Base-by-base conservation (phyloP, 2,113 vertebrate species). In the Amia ocellicauda region DNA sequence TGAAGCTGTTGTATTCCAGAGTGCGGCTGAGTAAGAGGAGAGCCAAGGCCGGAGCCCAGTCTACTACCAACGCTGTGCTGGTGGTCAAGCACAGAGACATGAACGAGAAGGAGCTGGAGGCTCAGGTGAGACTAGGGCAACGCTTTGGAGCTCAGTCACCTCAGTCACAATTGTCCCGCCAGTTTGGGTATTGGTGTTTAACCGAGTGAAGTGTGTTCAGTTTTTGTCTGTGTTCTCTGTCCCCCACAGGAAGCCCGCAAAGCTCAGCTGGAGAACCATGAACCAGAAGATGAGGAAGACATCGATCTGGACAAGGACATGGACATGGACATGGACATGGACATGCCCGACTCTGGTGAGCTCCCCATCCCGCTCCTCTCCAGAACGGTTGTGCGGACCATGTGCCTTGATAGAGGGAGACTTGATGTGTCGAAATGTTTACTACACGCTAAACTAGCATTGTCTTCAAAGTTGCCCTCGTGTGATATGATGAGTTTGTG, bases 61-160 rank as follows among this genome's bases (percentile, higher is more conserved):
- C 93, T 0, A 94, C 92, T 57, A 95, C 93, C 60, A 97, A 97
- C 0, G 93, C 94, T 0, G 83, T 97, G 74, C 86, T 97, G 78
- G 93, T 95, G 76, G 95, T 94, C 74, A 96, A 95, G 75, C 94
- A 97, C 85, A 88, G 94, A 67, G 93, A 97, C 41, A 97, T 97
- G 94, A 96, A 97, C 2, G 94, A 97, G 82, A 97, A 97, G 64
- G 94, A 96, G 62, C 74, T 96, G 28, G 94, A 97, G 74, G 93
- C 94, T 2, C 94, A 97, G 91, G 94, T 96, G 67, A 77, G 72
- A 22, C 1, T 16, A 7, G 31, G 10, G 16, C 5, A 17, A 5
- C 45, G 43, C n/a, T 47, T 47, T 47, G 45, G 4, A 47, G 16
- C 2, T 47, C n/a, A 36, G 31, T 11, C 5, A 7, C 31, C 11